Evolutionary conservation across 2,113 vertebrate species (phyloP), one percentile per base, ranked within the genome.

Genomic region (Podilymbus podiceps): DNA sequence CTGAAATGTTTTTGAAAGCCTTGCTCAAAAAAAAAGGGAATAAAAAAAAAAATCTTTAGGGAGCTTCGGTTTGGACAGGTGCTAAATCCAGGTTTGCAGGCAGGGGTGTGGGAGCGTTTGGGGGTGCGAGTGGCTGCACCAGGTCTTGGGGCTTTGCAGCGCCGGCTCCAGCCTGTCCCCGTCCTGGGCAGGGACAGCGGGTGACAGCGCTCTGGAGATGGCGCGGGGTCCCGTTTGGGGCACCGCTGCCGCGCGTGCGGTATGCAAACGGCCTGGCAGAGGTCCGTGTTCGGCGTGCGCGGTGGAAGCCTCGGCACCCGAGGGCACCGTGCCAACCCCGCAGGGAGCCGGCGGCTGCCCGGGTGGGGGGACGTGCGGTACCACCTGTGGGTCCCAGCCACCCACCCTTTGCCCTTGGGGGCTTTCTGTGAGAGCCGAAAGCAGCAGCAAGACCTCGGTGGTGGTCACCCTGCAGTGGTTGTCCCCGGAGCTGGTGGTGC

Each of bases 251-350:
- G 38, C 7, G 5, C 4, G 5, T 16, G 15, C 56, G 20, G 84
- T n/a, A 35, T 74, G 60, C 62, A 63, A 8, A 35, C 16, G 56
- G 9, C 50, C 60, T 42, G 52, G 23, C 40, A 44, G 60, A 81
- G 30, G 44, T 56, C 60, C 16, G 27, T 9, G 60, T 67, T 83
- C 80, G 53, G 38, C 0, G 0, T 53, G 60, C 2, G 6, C 3
- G 1, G 25, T 56, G 38, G 86, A 82, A 81, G 50, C 64, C 42
- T 44, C 46, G 5, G 18, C 0, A 2, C 7, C 42, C 58, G 58
- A 23, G 0, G 1, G 50, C 33, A 52, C 46, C 0, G 0, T 44
- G 50, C 35, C 10, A 13, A 13, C 25, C 17, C 44, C 44, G 18
- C 19, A 1, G 4, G 22, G 55, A 21, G 14, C 31, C 0, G 2